Conservation (phyloP, 2,888 invertebrate genomes). For the Drosophila engyochracea region DNA sequence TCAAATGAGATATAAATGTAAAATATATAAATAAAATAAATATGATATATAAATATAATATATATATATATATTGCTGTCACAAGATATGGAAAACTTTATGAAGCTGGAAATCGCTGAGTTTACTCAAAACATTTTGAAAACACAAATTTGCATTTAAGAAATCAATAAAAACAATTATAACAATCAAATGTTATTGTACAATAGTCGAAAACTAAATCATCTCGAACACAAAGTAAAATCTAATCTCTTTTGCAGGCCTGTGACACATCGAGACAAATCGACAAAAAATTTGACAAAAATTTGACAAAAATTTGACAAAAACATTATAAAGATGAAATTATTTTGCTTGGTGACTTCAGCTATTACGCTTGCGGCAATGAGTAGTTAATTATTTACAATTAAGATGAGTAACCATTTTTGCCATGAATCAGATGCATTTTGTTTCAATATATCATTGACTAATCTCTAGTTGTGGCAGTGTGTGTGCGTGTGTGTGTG, state of each 20-base stretch:
- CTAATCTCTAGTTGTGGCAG: conserved; percentile 17
- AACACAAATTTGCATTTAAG: too few species aligned
- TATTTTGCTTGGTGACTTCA: conserved; percentile 17
- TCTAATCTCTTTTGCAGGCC: background rate
- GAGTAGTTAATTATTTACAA: background rate
- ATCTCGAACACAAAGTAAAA: background rate
- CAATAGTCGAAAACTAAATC: background rate
- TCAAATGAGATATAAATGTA: background rate
- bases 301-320: too few species aligned
- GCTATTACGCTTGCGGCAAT: background rate
- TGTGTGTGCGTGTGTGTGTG: background rate
- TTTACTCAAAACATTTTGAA: background rate
- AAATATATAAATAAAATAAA: background rate
- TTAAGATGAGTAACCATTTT: conserved; percentile 30
- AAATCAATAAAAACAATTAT: background rate
- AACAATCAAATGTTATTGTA: background rate
- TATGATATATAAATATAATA: background rate
- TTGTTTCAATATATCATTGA: conserved; percentile 16
- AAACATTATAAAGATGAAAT: background rate
- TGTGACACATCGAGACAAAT: background rate
- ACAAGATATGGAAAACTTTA: background rate
- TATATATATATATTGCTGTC: background rate
- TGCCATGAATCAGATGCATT: conserved; percentile 40
- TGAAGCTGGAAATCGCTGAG: background rate
- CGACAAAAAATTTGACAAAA: background rate